Evolutionary conservation across 23 tunicate species (phyloP).

Genomic region (Trididemnum miniatum): DNA sequence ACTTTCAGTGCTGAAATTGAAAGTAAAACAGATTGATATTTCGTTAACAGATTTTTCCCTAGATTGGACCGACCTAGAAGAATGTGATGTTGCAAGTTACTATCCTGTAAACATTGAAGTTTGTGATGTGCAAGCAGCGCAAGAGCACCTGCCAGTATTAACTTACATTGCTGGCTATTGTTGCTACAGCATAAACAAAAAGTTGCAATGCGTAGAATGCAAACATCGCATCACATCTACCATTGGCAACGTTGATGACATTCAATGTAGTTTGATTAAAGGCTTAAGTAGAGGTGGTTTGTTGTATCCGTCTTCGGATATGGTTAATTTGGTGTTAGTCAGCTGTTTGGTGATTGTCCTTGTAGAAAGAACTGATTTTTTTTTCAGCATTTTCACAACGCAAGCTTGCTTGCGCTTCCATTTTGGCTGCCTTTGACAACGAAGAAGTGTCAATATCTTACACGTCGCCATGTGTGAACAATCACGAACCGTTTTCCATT

Average conservation of each 20-base stretch:
- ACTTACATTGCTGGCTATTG: constrained; percentile 8
- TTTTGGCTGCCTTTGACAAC: neutral
- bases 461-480: neutral
- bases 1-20: neutral
- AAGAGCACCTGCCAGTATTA: neutral
- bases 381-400: neutral
- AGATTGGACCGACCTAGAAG: neutral
- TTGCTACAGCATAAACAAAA: constrained; percentile 6
- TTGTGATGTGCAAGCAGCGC: too few relatives aligned
- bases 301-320: neutral
- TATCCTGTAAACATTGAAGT: neutral
- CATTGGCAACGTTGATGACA: neutral
- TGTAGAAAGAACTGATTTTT: too few relatives aligned
- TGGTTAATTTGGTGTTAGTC: neutral
- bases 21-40: neutral
- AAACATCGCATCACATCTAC: neutral
- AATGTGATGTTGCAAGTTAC: neutral
- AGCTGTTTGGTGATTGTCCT: too few relatives aligned
- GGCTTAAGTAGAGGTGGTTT: too few relatives aligned
- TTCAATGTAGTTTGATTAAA: neutral
- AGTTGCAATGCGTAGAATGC: neutral
- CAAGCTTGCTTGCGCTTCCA: neutral
- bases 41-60: neutral
- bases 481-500: neutral
- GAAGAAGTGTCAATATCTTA: neutral